Percentiles rank a stretch among this genome's conserved stretches.
These are phyloP conservation scores for Myiopsitta monachus DNA, from an alignment of 2,113 vertebrate genomes.

Conservation along the genomic window DNA sequence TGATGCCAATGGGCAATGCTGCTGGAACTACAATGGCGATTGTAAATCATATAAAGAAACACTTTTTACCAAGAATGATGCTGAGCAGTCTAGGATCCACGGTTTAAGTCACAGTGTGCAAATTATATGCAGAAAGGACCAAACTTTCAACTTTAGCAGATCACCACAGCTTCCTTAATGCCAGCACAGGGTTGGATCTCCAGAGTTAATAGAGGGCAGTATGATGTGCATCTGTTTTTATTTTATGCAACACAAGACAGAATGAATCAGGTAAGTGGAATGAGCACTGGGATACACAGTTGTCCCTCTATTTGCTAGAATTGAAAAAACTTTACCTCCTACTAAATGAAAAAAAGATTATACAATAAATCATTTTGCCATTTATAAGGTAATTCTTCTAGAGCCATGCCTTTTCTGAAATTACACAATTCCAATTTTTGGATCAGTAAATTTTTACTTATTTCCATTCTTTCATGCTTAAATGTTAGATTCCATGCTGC, in stretches of 20 bases:
- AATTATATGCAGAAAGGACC: neutral
- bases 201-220: neutral
- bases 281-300: neutral
- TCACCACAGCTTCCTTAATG: neutral
- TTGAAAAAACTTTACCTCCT: neutral
- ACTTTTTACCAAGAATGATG: neutral
- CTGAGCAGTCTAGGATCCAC: neutral
- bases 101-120: neutral
- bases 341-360: neutral
- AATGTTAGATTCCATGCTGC: rapidly evolving
- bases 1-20: neutral
- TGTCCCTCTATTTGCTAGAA: neutral
- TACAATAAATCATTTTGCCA: neutral
- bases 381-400: neutral
- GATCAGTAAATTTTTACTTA: neutral
- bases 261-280: neutral
- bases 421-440: neutral
- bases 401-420: neutral
- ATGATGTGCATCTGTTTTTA: neutral
- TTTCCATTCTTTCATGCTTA: neutral
- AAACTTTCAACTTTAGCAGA: neutral
- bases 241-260: neutral
- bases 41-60: neutral
- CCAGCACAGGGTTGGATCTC: neutral
- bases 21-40: neutral